phyloP scores from a whole-genome alignment of 37 sponge, comb jelly and placozoan species.

The Eunapius fragilis region DNA sequence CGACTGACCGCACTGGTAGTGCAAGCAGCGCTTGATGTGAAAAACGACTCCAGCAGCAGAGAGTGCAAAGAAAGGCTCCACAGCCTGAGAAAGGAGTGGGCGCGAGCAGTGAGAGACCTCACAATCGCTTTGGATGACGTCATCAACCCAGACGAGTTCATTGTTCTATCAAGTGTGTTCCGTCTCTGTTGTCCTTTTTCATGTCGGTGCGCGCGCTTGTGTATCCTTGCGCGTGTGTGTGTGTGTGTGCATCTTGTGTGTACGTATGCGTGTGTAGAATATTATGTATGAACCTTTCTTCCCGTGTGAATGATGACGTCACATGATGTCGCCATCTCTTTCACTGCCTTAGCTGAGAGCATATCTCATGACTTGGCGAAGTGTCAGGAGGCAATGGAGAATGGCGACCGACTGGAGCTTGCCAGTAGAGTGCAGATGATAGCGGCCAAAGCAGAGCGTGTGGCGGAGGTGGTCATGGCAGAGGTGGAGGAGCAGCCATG shows the following conservation, averaged over 20 bases:
- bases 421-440: constrained; percentile 31
- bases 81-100: constrained; percentile 66
- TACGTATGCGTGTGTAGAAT: not conserved
- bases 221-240: not conserved
- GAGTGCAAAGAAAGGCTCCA: constrained; percentile 51
- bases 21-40: constrained; percentile 54
- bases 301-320: not conserved
- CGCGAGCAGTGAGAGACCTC: constrained; percentile 63
- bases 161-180: constrained; percentile 60
- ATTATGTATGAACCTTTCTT: not conserved
- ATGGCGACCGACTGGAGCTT: constrained; percentile 43
- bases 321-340: not conserved
- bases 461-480: constrained; percentile 51
- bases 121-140: constrained; percentile 78
- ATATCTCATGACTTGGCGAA: constrained; percentile 74
- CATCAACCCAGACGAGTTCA: constrained; percentile 73
- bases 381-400: constrained; percentile 64
- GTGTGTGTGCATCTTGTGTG: not conserved
- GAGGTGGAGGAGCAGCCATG: constrained; percentile 10
- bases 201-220: not conserved
- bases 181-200: not conserved
- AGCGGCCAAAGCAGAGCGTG: constrained; percentile 56
- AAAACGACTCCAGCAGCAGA: constrained; percentile 40
- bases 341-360: constrained; percentile 51
- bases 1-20: constrained; percentile 65